A percentile compares a stretch with the other conserved stretches of the same genome.
Conservation (phyloP, 2,888 invertebrate species). For the Platycheirus rosarum region DNA sequence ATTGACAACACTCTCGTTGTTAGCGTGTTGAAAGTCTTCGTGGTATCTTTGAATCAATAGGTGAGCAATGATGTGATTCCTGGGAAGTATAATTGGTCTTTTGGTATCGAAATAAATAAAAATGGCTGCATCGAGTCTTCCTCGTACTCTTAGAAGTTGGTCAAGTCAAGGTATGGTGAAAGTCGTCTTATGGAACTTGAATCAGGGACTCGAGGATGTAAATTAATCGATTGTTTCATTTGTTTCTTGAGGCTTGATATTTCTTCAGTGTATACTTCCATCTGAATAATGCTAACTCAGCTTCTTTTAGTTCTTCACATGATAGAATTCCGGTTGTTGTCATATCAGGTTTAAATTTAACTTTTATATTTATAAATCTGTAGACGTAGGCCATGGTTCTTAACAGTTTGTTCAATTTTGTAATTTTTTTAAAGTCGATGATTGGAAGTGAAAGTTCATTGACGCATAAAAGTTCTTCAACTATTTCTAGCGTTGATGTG, state of each 20-base stretch:
- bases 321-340: background rate
- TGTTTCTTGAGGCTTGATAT: no score
- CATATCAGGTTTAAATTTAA: background rate
- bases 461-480: background rate
- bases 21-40: slow-evolving; percentile 2
- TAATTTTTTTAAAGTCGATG: background rate
- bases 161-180: no score
- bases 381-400: background rate
- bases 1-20: background rate
- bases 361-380: background rate
- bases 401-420: background rate
- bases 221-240: no score
- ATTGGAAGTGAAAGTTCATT: background rate
- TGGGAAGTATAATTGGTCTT: background rate
- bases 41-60: background rate
- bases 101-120: no score
- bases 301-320: background rate
- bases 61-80: background rate
- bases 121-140: no score
- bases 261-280: no score
- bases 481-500: no score
- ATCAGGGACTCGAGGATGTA: no score
- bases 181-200: no score
- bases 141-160: no score
- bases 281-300: no score